Percentiles rank a stretch among this genome's conserved stretches.
Conservation (phyloP, 2,113 vertebrate genomes). For the Phasianus colchicus region DNA sequence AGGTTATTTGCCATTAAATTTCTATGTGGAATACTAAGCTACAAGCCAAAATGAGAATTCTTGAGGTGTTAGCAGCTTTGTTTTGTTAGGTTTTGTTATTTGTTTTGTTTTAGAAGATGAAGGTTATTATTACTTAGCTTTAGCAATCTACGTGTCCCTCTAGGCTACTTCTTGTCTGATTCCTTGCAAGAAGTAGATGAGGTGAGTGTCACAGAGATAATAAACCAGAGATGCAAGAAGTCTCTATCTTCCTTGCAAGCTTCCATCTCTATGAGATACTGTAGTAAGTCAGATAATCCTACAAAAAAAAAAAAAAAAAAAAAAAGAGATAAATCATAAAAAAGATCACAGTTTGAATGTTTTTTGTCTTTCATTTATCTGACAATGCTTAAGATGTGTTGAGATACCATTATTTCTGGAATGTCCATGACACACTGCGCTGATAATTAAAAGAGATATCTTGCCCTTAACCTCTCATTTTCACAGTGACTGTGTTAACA, state of each 20-base stretch:
- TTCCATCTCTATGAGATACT: not conserved
- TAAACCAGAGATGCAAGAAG: not conserved
- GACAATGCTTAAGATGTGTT: slow-evolving; percentile 4
- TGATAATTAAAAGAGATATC: slow-evolving; percentile 71
- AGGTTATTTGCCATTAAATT: not conserved
- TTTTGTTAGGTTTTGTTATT: not conserved
- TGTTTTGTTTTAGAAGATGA: not conserved
- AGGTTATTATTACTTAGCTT: not conserved
- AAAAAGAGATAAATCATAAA: not conserved
- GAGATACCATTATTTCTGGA: slow-evolving; percentile 31
- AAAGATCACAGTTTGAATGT: not conserved
- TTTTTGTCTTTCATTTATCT: slow-evolving; percentile 6
- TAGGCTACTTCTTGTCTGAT: not conserved
- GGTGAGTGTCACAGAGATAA: not conserved
- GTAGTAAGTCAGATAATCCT: not conserved
- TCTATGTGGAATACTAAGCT: not conserved
- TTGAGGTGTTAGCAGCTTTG: not conserved
- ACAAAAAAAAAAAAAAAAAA: not conserved
- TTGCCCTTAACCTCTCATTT: slow-evolving; percentile 45
- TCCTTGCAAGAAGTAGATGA: not conserved
- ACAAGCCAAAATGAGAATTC: not conserved
- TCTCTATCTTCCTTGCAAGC: not conserved
- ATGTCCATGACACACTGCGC: slow-evolving; percentile 9
- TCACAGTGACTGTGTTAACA: slow-evolving; percentile 48
- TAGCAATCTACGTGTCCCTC: not conserved